Base-by-base conservation (phyloP, 2,888 invertebrate genomes). In the Alentia gelatinosa region DNA sequence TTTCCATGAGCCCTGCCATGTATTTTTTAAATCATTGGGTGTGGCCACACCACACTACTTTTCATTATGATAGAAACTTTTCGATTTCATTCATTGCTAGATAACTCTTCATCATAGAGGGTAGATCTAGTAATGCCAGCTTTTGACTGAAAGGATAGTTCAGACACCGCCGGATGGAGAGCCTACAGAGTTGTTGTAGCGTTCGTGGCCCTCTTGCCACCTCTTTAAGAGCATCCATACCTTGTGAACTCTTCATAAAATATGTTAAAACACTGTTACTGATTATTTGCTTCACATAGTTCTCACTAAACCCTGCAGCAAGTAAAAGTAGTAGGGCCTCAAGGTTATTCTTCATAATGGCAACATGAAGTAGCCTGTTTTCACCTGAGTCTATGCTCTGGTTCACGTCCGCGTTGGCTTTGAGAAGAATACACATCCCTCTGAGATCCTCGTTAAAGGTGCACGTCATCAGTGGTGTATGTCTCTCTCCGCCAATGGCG, bases 401-500 rank as follows among this genome's bases (percentile, higher is more conserved):
- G 37, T 91, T 89, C n/a, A 91, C 30, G 39, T 88, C 63, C 1
- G 91, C 92, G 30, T 92, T 92, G 19, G 40, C 91, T 40, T 90
- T 90, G 9, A 92, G 39, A 12, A 92, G 63, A 0, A 90, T 42
- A 4, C 75, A 35, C 9, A 83, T 86, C 3, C 92, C 92, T 19
- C 40, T 50, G n/a, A 91, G 56, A 68, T 92, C 90, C 39, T 83
- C 79, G 26, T 92, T 68, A 7, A 93, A 47, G 37, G 92, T 90
- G 40, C 90, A 89, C 35, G 37, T 84, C 37, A 93, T 40, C 33
- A 93, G 40, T 5, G 93, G 91, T 15, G 91, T 63, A 84, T 90
- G 91, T 40, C 92, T 92, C 74, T 91, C 37, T 0, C 26, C 26
- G 0, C 92, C 93, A 23, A 92, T 91, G n/a, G 74, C 19, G 74